Evolutionary conservation across 2,888 invertebrate genomes (phyloP), one percentile per base, ranked within the genome.

Genomic region (Sinodicranocentrus sp.): DNA sequence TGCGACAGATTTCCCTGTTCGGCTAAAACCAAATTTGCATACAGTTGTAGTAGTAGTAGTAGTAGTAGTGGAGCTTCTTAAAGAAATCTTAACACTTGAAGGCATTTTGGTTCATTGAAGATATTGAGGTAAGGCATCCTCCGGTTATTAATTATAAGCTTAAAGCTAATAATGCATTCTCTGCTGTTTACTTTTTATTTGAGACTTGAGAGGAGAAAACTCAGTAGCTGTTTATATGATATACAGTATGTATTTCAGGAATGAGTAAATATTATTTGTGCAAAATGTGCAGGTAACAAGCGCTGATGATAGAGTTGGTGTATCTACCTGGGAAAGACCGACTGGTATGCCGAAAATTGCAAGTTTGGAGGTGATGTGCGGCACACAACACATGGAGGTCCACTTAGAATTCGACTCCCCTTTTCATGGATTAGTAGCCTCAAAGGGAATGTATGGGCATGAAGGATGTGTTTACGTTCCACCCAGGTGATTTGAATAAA

Each of bases 321-420:
- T 63, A 0, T 63, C 73, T 13, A 71, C 84, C 5, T 88, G 88
- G 92, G 96, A 96, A 89, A 92, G 96, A 91, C 96, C 96, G 26
- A 94, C 95, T 76, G 96, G 95, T 88, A 96, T 96, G 96, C 96
- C 96, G 86, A 95, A 96, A 90, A 97, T 97, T 91, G 95, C 96
- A 90, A 94, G 96, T 79, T 92, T 97, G 90, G 97, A 97, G 91
- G 97, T 97, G 87, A 97, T 97, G 96, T 97, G 97, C 91, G 97
- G 97, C 23, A 90, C 90, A 70, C 89, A 90, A 67, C 96, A 97
- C 91, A 97, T 97, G 97, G 96, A 97, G 90, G 97, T 97, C 1
- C 96, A 97, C 89, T 93, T 97, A 87, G 95, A 96, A 71, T 97
- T 97, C 91, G 96, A 96, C 86, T 95, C 95, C 90, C 96, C 97